phyloP scores from a whole-genome alignment of 64 coral and sea anemone species.

The Actinia equina region DNA sequence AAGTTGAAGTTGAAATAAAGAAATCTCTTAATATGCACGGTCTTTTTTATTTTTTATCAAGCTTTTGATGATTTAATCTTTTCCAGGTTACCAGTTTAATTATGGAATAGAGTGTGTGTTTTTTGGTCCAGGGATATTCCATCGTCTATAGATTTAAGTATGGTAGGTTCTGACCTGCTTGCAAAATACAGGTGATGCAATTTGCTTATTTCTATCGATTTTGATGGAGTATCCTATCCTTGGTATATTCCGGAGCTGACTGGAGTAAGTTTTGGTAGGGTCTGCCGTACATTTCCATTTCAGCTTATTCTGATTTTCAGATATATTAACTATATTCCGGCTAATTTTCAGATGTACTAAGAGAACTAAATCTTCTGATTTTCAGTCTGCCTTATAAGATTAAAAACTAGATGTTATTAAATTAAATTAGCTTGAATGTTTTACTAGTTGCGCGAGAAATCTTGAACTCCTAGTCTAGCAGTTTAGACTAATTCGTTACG shows the following conservation, averaged over 20 bases:
- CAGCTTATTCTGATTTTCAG: not conserved
- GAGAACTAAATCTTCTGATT: not conserved
- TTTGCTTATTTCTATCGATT: not conserved
- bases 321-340: too few relatives aligned
- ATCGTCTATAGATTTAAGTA: not conserved
- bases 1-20: not conserved
- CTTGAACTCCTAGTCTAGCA: too few relatives aligned
- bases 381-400: not conserved
- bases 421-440: too few relatives aligned
- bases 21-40: too few relatives aligned
- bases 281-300: not conserved
- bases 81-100: too few relatives aligned
- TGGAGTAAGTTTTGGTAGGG: slow-evolving; percentile 5
- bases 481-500: too few relatives aligned
- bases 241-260: slow-evolving; percentile 12
- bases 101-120: not conserved
- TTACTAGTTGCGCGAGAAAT: too few relatives aligned
- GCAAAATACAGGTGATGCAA: not conserved
- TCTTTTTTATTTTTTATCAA: too few relatives aligned
- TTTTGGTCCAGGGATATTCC: not conserved
- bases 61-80: too few relatives aligned
- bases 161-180: not conserved
- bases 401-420: too few relatives aligned
- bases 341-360: not conserved
- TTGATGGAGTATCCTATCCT: slow-evolving; percentile 1